Evolutionary conservation across 2,797 vertebrate species (phyloP).

Genomic region (Argentina silus): DNA sequence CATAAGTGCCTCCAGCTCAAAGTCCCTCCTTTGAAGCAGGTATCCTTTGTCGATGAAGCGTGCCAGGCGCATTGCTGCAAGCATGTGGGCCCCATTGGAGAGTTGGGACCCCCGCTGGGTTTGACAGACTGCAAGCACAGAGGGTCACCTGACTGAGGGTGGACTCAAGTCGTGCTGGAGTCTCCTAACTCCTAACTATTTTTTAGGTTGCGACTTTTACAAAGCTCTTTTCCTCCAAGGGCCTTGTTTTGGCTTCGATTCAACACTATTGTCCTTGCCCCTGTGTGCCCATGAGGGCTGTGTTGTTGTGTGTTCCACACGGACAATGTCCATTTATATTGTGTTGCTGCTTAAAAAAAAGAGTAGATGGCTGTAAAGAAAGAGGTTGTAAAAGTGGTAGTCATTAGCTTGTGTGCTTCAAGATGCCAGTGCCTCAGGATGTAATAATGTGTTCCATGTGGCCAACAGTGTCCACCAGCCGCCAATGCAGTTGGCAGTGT

Average conservation of each 20-base stretch:
- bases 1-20: conserved; percentile 10
- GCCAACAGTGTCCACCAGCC: conserved; percentile 60
- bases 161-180: neutral
- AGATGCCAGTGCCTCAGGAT: conserved; percentile 73
- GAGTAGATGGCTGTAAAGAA: conserved; percentile 47
- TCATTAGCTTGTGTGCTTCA: conserved; percentile 62
- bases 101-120: neutral
- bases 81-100: neutral
- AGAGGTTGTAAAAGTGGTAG: conserved; percentile 66
- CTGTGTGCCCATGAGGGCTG: neutral
- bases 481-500: conserved; percentile 68
- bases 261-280: neutral
- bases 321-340: conserved; percentile 46
- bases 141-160: conserved; percentile 3
- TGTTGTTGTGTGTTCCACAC: neutral
- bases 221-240: no score
- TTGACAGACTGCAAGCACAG: neutral
- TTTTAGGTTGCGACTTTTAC: no score
- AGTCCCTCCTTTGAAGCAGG: conserved; percentile 28
- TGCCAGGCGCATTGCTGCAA: conserved; percentile 22
- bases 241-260: neutral
- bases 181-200: no score
- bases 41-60: conserved; percentile 28
- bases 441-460: conserved; percentile 76
- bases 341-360: conserved; percentile 59